These are phyloP conservation scores for Griposia aprilina DNA, from an alignment of 2,888 invertebrate genomes.

Conservation along the genomic window DNA sequence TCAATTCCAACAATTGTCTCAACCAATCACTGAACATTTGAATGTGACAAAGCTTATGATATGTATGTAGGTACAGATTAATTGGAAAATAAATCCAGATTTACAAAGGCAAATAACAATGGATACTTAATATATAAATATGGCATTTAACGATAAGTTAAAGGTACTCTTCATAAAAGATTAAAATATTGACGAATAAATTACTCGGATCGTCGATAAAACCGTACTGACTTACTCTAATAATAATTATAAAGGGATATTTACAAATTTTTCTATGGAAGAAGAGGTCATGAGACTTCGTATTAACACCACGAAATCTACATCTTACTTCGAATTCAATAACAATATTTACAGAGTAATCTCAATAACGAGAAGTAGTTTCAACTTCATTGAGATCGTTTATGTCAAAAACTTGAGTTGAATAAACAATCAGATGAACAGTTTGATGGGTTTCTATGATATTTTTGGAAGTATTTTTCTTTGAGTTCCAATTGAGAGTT, in stretches of 20 bases:
- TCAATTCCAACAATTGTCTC: conserved; percentile 87
- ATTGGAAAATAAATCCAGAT: conserved; percentile 72
- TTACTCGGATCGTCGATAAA: conserved; percentile 87
- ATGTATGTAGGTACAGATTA: conserved; percentile 81
- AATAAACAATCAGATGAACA: conserved; percentile 78
- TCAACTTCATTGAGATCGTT: conserved; percentile 82
- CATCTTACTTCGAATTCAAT: conserved; percentile 81
- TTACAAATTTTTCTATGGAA: conserved; percentile 91
- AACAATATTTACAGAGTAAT: conserved; percentile 89
- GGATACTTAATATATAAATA: conserved; percentile 89
- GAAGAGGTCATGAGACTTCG: conserved; percentile 85
- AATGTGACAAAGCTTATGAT: conserved; percentile 74
- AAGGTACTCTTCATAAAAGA: conserved; percentile 88
- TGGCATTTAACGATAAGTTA: conserved; percentile 89
- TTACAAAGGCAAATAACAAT: conserved; percentile 81
- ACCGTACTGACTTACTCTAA: conserved; percentile 81
- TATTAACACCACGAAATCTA: conserved; percentile 81
- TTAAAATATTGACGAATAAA: conserved; percentile 88
- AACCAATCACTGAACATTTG: conserved; percentile 70
- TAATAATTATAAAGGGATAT: conserved; percentile 85
- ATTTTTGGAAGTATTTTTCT: conserved; percentile 62
- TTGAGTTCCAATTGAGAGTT: conserved; percentile 50
- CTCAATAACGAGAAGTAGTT: conserved; percentile 79
- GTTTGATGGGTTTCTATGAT: conserved; percentile 61
- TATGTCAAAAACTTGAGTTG: conserved; percentile 75